These are phyloP conservation scores for Bombus ignitus DNA, from an alignment of 1,140 invertebrate genomes.

Conservation along the genomic window DNA sequence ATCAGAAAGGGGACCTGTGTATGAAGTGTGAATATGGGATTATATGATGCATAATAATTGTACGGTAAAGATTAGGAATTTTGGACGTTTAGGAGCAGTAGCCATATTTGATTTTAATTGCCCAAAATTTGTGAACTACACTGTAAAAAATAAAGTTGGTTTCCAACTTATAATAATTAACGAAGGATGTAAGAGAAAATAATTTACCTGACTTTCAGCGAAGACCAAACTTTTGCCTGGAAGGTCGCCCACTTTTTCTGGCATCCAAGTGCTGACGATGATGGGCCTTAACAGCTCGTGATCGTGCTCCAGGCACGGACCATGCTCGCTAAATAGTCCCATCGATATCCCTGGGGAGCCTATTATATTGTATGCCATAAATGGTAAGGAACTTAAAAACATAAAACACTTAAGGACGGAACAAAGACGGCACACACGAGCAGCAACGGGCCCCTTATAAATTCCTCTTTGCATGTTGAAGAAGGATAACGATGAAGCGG, in stretches of 20 bases:
- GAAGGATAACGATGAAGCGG: not conserved
- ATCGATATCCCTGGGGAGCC: conserved; percentile 86
- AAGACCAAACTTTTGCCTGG: conserved; percentile 92
- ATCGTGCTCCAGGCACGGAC: conserved; percentile 93
- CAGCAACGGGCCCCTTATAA: not conserved
- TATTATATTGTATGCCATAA: conserved; percentile 75
- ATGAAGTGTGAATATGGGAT: not conserved
- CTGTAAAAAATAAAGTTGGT: not conserved
- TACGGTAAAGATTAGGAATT: not conserved
- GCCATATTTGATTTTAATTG: too few species aligned
- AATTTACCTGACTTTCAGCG: conserved; percentile 91
- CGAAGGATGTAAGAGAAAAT: not conserved
- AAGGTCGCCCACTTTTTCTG: conserved; percentile 91
- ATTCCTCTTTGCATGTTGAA: not conserved
- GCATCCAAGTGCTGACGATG: conserved; percentile 93
- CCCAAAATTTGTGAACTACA: too few species aligned
- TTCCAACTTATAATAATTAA: not conserved
- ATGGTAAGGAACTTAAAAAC: conserved; percentile 72
- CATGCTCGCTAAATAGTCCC: conserved; percentile 82
- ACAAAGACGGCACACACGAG: conserved; percentile 71
- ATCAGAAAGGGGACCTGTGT: not conserved
- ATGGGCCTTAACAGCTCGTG: conserved; percentile 91
- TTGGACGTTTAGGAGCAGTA: not conserved
- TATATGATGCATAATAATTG: not conserved
- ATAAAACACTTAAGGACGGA: conserved; percentile 72